Evolutionary conservation across 2,888 invertebrate genomes (phyloP).

Genomic region (Osedax frankpressi): DNA sequence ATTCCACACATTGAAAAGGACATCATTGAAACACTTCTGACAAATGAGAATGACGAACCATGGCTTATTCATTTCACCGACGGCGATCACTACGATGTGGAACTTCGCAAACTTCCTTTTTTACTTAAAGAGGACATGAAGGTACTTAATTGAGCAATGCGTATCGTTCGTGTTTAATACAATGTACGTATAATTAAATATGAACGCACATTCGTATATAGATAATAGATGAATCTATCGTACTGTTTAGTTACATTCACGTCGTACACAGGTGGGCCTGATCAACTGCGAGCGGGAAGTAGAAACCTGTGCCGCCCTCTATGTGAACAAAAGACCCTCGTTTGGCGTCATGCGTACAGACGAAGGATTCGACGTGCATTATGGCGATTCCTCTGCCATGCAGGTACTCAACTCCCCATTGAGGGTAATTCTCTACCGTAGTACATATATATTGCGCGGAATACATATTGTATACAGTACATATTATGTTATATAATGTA

Average conservation of each 20-base stretch:
- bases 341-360: background rate
- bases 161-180: no score
- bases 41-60: constrained; percentile 17
- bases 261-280: background rate
- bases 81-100: constrained; percentile 45
- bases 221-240: no score
- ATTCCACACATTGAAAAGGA: background rate
- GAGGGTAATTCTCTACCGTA: no score
- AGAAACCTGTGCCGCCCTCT: background rate
- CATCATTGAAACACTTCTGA: background rate
- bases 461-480: no score
- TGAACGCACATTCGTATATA: no score
- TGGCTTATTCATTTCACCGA: constrained; percentile 47
- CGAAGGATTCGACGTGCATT: background rate
- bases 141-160: no score
- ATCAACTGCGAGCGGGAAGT: background rate
- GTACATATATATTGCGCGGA: no score
- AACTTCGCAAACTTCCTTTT: constrained; percentile 55
- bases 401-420: no score
- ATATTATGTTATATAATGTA: no score
- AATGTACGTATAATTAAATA: no score
- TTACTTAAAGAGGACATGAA: constrained; percentile 31
- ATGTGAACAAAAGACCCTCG: background rate
- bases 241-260: no score
- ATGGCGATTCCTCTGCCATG: no score